These are phyloP conservation scores for Triplophysa rosa DNA, from an alignment of 2,113 vertebrate species.

Conservation along the genomic window DNA sequence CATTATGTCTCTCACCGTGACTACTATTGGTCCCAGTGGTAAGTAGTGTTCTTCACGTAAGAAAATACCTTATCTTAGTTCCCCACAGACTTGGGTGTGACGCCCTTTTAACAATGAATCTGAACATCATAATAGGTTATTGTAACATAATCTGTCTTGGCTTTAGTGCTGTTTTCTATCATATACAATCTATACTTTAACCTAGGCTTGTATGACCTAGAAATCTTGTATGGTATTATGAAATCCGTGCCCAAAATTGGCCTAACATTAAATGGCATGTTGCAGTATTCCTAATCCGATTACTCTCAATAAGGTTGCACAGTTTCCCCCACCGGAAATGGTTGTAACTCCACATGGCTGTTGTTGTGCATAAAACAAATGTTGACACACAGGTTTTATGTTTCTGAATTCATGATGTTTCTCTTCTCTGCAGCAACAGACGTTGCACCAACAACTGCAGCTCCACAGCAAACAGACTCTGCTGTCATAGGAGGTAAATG, in stretches of 20 bases:
- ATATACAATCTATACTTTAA: not conserved
- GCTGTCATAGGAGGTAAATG: constrained; percentile 62
- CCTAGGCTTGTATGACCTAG: not conserved
- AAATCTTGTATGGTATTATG: not conserved
- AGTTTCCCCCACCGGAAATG: constrained; percentile 34
- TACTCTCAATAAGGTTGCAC: constrained; percentile 48
- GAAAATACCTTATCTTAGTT: not conserved
- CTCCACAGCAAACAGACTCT: constrained; percentile 49
- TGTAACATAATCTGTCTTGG: not conserved
- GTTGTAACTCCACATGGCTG: constrained; percentile 45
- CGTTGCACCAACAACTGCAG: constrained; percentile 17
- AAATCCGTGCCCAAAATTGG: not conserved
- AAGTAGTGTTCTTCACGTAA: not conserved
- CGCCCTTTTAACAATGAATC: not conserved
- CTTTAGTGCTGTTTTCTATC: not conserved
- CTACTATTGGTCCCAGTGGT: not conserved
- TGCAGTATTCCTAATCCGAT: constrained; percentile 57
- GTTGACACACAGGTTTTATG: constrained; percentile 51
- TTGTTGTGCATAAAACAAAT: not conserved
- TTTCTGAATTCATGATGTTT: not conserved
- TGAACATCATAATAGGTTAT: not conserved
- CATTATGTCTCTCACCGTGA: not conserved
- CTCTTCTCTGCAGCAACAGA: constrained; percentile 35
- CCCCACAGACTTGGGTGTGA: not conserved
- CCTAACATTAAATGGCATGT: constrained; percentile 32